Base-by-base conservation (phyloP, 2,797 vertebrate species). In the Chromobotia macracanthus region DNA sequence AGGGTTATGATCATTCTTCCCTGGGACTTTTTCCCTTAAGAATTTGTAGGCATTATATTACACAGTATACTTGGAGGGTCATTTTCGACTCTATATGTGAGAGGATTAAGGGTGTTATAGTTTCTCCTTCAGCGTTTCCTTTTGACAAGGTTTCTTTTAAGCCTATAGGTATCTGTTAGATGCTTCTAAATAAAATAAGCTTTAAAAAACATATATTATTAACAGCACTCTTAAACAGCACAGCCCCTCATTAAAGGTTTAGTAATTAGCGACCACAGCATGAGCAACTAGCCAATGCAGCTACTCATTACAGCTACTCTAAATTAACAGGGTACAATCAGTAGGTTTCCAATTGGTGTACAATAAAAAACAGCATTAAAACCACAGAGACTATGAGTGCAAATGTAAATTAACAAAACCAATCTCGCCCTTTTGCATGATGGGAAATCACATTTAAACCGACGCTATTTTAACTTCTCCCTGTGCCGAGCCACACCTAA, bases 381-480 rank as follows among this genome's bases (percentile, higher is more conserved):
- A 80, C 81, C 83, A 75, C 66, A 80, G 23, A 51, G 44, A 65
- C 81, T 58, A 60, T 19, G 44, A 74, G 76, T 82, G 53, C 64
- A 83, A 83, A 83, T 82, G 80, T 74, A 84, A 80, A 77, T 77
- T 18, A 77, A 76, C 80, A 51, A 76, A 79, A 83, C 28, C 51
- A 74, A 73, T 81, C 63, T 56, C 71, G 48, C 44, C 71, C 65
- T 65, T 70, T 64, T 78, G 53, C 65, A 67, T 79, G 38, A 70
- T 78, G 70, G 60, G 55, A 82, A 82, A 77, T 66, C 38, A 28
- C 41, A 68, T 76, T 79, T 55, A 71, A 41, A 48, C 9, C 23
- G 38, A 87, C 89, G 88, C 79, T 82, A 90, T 90, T 89, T 84
- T 79, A 87, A 75, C 84, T 80, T 83, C 69, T 82, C 56, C 48